A percentile compares a stretch with the other conserved stretches of the same genome.
phyloP scores from a whole-genome alignment of 1,140 invertebrate species.

The Nymphalis io region DNA sequence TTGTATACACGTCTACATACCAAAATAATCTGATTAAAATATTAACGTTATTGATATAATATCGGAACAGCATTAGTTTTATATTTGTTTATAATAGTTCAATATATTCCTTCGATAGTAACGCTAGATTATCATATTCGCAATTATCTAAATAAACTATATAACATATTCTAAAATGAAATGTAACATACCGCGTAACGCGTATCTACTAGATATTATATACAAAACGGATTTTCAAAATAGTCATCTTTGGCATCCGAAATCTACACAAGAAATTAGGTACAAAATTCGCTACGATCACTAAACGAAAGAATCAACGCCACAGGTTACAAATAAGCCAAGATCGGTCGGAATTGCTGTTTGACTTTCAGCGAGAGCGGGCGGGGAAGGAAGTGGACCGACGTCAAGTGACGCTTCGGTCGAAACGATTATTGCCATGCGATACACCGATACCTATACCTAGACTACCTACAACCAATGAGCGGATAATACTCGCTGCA shows the following conservation, averaged over 20 bases:
- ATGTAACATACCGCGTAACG: conserved; percentile 33
- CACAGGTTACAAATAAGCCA: too few species aligned
- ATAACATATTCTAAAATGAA: conserved; percentile 23
- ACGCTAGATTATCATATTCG: conserved; percentile 21
- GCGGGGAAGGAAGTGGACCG: background rate
- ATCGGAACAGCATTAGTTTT: conserved; percentile 48
- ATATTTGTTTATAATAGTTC: conserved; percentile 12
- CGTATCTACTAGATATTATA: conserved; percentile 24
- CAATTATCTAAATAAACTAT: conserved; percentile 29
- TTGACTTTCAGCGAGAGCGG: too few species aligned
- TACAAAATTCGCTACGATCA: background rate
- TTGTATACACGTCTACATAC: conserved; percentile 46
- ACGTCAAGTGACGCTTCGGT: too few species aligned
- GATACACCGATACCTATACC: conserved; percentile 25
- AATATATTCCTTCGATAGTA: conserved; percentile 37
- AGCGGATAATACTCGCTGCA: conserved; percentile 34
- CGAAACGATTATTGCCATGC: conserved; percentile 52
- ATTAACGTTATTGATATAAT: conserved; percentile 47
- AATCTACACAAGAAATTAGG: conserved; percentile 24
- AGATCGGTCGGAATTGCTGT: too few species aligned
- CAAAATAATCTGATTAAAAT: conserved; percentile 73
- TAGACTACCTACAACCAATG: conserved; percentile 16
- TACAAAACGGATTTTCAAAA: conserved; percentile 42
- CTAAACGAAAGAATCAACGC: too few species aligned
- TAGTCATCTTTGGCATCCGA: conserved; percentile 45